Base-by-base conservation (phyloP, 2,888 invertebrate species). In the Drosophila pegasa region DNA sequence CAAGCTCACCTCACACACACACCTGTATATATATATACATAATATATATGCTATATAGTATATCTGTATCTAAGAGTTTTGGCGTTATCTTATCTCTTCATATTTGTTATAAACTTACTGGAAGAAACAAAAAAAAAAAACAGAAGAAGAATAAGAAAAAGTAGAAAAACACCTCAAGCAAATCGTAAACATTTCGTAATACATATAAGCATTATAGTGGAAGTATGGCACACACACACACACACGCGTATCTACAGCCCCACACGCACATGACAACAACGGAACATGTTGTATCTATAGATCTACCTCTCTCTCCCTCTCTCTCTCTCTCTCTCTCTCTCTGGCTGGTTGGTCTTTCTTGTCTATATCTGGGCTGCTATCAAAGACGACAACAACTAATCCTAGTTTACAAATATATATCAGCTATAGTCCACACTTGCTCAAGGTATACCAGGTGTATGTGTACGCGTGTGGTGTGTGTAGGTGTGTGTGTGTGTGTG, bases 111-210 rank as follows among this genome's bases (percentile, higher is more conserved):
- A 75, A 85, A 80, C 85, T 88, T 86, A 85, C 86, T 86, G 87
- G 16, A 45, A 45, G 45, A 45, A 45, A 45, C 45, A 25, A 45
- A 45, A 74, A 80, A 78, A 75, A 58, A 64, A 9, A 45, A n/a
- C n/a, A n/a, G n/a, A n/a, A n/a, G n/a, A n/a, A n/a, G n/a, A n/a
- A n/a, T n/a, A n/a, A n/a, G n/a, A 60, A 60, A 10, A 35, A 35
- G 14, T n/a, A 14, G 27, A 40, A 40, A 40, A 40, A 16, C 18
- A 67, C 48, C 86, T 79, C 86, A 71, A 86, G 83, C 86, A 83
- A 85, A 88, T 86, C 88, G 83, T 85, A 83, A 86, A 88, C 83
- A 88, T 85, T 85, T 88, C 80, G 63, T 78, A 82, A 86, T 86
- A 85, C 69, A 75, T 67, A 63, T 77, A 67, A 68, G 66, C 76